phyloP scores from a whole-genome alignment of 92 coral and sea anemone genomes.

The Porites divaricata region DNA sequence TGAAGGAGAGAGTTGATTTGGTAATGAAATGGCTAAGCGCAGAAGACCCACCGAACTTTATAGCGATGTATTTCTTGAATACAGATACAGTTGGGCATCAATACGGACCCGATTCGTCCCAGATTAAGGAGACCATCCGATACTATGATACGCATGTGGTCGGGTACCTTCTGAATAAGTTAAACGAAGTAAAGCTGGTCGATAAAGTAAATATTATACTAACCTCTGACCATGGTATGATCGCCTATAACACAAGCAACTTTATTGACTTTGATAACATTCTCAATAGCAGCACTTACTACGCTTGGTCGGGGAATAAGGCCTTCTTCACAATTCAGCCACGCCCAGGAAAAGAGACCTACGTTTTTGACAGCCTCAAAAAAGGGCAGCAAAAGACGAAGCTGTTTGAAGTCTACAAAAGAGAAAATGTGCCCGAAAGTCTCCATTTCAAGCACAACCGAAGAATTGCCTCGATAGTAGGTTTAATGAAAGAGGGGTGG shows the following conservation, averaged over 20 bases:
- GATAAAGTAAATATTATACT: slow-evolving; percentile 71
- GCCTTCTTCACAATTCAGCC: slow-evolving; percentile 65
- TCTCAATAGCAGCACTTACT: slow-evolving; percentile 55
- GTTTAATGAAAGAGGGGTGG: slow-evolving; percentile 76
- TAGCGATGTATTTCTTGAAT: slow-evolving; percentile 71
- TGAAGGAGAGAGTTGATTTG: slow-evolving; percentile 64
- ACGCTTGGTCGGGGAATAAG: slow-evolving; percentile 15
- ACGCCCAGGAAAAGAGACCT: slow-evolving; percentile 17
- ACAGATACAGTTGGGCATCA: slow-evolving; percentile 61
- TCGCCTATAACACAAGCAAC: slow-evolving; percentile 55
- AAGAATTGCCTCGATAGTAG: slow-evolving; percentile 70
- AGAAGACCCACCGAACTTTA: slow-evolving; percentile 73
- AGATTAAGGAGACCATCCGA: slow-evolving; percentile 42
- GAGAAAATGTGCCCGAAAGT: slow-evolving; percentile 73
- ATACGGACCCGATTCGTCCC: slow-evolving; percentile 69
- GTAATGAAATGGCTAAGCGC: slow-evolving; percentile 73
- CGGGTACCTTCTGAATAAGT: slow-evolving; percentile 67
- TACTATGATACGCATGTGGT: slow-evolving; percentile 50
- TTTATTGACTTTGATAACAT: slow-evolving; percentile 67
- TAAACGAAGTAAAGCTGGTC: slow-evolving; percentile 48
- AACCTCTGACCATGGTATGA: slow-evolving; percentile 85
- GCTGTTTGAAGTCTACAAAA: slow-evolving; percentile 69
- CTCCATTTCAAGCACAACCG: slow-evolving; percentile 70
- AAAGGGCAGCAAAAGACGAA: slow-evolving; percentile 42
- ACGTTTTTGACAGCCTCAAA: slow-evolving; percentile 57